A percentile compares a stretch with the other conserved stretches of the same genome.
phyloP scores from a whole-genome alignment of 2,797 vertebrate genomes.

The Cynodonichthys magdalenae region DNA sequence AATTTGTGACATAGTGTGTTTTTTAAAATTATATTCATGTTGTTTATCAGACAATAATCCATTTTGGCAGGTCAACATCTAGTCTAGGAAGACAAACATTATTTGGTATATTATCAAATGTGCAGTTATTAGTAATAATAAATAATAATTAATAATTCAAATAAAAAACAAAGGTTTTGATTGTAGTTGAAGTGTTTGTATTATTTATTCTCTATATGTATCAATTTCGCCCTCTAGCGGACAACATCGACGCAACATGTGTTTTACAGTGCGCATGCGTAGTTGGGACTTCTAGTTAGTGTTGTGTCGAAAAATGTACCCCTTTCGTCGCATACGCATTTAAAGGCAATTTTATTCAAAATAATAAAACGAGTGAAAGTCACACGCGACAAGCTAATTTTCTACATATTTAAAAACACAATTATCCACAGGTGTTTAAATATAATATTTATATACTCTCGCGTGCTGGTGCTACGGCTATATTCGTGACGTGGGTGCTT shows the following conservation, averaged over 20 bases:
- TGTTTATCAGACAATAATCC: too few relatives aligned
- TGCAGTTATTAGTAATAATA: background rate
- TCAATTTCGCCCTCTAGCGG: constrained; percentile 46
- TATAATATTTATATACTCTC: too few relatives aligned
- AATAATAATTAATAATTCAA: background rate
- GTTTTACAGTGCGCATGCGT: constrained; percentile 58
- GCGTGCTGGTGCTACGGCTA: too few relatives aligned
- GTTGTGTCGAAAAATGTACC: background rate
- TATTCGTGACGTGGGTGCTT: background rate
- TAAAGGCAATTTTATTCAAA: too few relatives aligned
- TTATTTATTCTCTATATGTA: background rate
- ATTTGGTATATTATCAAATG: background rate
- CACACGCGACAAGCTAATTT: too few relatives aligned
- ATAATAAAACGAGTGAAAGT: too few relatives aligned
- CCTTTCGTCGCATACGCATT: background rate
- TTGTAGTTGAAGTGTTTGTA: background rate
- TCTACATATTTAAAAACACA: background rate
- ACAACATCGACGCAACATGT: background rate
- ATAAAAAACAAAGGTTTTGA: background rate
- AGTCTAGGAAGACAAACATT: background rate
- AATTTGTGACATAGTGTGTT: background rate
- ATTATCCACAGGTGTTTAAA: background rate
- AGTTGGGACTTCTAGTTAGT: constrained; percentile 49
- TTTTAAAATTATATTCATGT: too few relatives aligned
- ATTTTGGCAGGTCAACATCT: background rate